Evolutionary conservation across 2,113 vertebrate genomes (phyloP), one percentile per base, ranked within the genome.

Genomic region (Oreochromis aureus): DNA sequence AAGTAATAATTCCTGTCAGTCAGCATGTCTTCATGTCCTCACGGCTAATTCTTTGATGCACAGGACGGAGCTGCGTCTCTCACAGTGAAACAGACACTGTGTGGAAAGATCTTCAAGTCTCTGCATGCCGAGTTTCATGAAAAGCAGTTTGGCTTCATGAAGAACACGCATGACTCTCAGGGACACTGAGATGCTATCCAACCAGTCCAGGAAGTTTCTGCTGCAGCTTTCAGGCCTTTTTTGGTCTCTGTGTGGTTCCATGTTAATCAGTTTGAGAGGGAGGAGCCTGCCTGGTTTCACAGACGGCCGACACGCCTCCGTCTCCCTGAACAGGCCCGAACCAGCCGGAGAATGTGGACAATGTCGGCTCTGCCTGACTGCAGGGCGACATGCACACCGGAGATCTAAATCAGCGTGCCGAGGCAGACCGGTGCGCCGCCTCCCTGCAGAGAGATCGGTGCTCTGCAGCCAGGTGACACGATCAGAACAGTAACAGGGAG

Each of bases 261-360:
- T 87, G 87, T 7, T 12, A 24, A 41, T 69, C 19, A 2, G 56
- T 1, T 24, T 63, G 32, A 34, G 32, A 0, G 48, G 15, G 58
- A 80, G 51, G 80, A 6, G 44, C 79, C 5, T 13, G 36, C n/a
- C 80, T 32, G 58, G 27, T n/a, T 15, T 24, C 10, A 54, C 19
- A 5, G 66, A 16, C 2, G 1, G 19, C n/a, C 12, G n/a, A 82
- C 71, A 15, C 73, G 19, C 80, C 89, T 16, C 44, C 3, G 1
- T 12, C 76, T 81, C 5, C 53, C 4, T 4, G 53, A 27, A 84
- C 92, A 93, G 81, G 90, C 44, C 90, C 12, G 48, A 78, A 90
- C 92, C 87, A 55, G 92, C 85, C n/a, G 48, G 81, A 81, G 89
- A 92, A 93, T 93, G 87, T 51, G 32, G 76, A 80, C 80, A 53